Percentiles rank a stretch among this genome's conserved stretches.
These are phyloP conservation scores for Aphelenchoides avenae DNA, from an alignment of 1,140 invertebrate species.

Conservation along the genomic window DNA sequence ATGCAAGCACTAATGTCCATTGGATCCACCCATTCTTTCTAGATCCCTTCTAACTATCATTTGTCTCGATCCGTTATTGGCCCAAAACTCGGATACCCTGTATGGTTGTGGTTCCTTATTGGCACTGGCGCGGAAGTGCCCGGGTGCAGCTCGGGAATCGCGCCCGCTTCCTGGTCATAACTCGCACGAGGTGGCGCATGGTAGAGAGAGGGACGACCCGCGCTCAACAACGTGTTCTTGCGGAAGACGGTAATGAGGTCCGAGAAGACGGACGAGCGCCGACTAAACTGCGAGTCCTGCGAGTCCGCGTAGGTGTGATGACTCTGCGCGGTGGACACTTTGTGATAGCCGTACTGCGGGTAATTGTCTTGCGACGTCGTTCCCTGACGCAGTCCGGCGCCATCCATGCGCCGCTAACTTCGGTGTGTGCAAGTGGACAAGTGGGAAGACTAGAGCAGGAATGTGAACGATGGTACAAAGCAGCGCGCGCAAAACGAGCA, in stretches of 20 bases:
- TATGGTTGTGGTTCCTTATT: too few species aligned
- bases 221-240: slow-evolving; percentile 41
- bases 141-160: too few species aligned
- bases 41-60: neutral
- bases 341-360: neutral
- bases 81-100: too few species aligned
- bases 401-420: neutral
- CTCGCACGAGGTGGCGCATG: slow-evolving; percentile 18
- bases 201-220: slow-evolving; percentile 20
- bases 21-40: neutral
- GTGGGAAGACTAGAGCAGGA: neutral
- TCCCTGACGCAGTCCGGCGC: too few species aligned
- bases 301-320: too few species aligned
- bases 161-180: slow-evolving; percentile 6
- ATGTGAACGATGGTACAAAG: neutral
- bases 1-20: neutral
- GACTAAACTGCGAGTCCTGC: slow-evolving; percentile 35
- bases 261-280: slow-evolving; percentile 51
- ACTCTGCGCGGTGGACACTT: slow-evolving; percentile 1
- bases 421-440: neutral
- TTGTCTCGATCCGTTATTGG: neutral
- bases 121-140: too few species aligned
- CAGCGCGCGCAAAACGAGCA: neutral
- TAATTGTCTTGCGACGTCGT: neutral
- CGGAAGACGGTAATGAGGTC: slow-evolving; percentile 57